Evolutionary conservation across 2,113 vertebrate species (phyloP), one percentile per base, ranked within the genome.

Genomic region (Brachionichthys hirsutus): DNA sequence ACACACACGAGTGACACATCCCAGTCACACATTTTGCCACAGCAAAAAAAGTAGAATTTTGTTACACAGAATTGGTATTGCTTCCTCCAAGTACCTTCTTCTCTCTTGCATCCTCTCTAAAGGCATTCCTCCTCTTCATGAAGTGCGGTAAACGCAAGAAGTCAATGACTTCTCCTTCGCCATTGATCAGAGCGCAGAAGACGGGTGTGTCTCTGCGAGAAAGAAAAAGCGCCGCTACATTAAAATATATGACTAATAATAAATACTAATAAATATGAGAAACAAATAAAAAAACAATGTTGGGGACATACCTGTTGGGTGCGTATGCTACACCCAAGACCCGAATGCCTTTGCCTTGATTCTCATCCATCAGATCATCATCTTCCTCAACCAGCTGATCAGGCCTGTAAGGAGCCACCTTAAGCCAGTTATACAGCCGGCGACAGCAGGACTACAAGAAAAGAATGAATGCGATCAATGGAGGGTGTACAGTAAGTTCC

Each of bases 331-430:
- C 93, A 70, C 97, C 97, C 3, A 99, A 78, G 46, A 98, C 97
- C 1, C 96, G 88, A 66, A 99, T 95, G 53, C 97, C 97, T 67
- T 99, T 99, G 41, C 95, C 94, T 83, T 96, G 96, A 72, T 88
- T 94, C 63, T 98, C 96, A 71, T 98, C 96, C 96, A 98, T 98
- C 44, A 99, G 94, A 77, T 99, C 97, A 10, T 99, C 97, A 0
- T 99, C 97, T 78, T 98, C 97, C 62, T 99, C 97, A 12, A 95
- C 93, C 65, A 98, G 96, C 59, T 98, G 96, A 83, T 99, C 97
- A 0, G 96, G 97, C 13, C 95, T 91, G 82, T 98, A 99, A 0
- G 97, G 92, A 9, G 95, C 92, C 62, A 98, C 95, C 50, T 96
- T 98, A 7, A 99, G 88, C 93, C 95, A 98, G 88, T 98, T 98